Evolutionary conservation across 23 tunicate genomes (phyloP).

Genomic region (Styela clava): DNA sequence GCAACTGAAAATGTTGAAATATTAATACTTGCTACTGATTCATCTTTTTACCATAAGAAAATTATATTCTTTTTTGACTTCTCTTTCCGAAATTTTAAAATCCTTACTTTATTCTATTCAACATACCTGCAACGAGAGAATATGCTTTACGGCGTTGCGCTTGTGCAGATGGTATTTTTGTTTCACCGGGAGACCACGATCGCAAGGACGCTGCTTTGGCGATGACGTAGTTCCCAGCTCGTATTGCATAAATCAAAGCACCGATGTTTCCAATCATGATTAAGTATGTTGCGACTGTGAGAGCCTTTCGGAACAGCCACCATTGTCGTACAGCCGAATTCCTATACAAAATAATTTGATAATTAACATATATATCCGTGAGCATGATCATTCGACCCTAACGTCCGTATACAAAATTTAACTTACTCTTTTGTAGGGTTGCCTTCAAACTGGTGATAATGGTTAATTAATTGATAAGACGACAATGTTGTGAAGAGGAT

Average conservation of each 20-base stretch:
- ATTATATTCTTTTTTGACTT: too few relatives aligned
- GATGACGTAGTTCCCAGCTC: constrained; percentile 22
- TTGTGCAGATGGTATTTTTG: neutral
- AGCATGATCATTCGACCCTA: too few relatives aligned
- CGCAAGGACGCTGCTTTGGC: constrained; percentile 10
- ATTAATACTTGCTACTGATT: neutral
- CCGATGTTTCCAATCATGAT: constrained; percentile 38
- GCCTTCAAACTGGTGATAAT: constrained; percentile 8
- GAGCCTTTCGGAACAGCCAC: constrained; percentile 39
- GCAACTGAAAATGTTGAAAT: constrained; percentile 14
- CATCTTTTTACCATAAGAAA: too few relatives aligned
- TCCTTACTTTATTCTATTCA: too few relatives aligned
- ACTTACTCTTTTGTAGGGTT: constrained; percentile 8
- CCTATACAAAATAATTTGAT: neutral
- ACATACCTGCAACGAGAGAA: constrained; percentile 22
- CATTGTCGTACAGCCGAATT: constrained; percentile 7
- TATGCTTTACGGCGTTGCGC: constrained; percentile 24
- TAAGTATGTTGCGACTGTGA: constrained; percentile 13
- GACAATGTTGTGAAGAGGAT: neutral
- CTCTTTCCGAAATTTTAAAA: too few relatives aligned
- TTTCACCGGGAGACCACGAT: neutral
- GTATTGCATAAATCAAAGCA: constrained; percentile 18
- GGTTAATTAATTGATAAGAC: constrained; percentile 11
- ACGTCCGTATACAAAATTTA: too few relatives aligned
- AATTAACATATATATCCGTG: too few relatives aligned